Conservation (phyloP, 1,140 invertebrate species). For the Pissodes strobi region DNA sequence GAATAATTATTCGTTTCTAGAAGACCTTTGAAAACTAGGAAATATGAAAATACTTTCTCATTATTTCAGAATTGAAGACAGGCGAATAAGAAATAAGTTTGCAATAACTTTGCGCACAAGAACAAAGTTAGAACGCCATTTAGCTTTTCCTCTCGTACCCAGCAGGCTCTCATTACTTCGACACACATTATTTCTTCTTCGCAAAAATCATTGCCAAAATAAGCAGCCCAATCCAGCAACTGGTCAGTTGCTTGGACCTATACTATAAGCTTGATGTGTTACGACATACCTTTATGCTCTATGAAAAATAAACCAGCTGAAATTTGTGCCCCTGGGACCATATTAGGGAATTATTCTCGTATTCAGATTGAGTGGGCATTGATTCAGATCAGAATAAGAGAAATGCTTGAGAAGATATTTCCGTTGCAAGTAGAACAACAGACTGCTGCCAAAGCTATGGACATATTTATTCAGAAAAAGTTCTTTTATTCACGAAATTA, state of each 20-base stretch:
- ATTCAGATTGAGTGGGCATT: too few species aligned
- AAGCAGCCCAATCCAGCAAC: slow-evolving; percentile 24
- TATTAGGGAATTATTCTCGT: slow-evolving; percentile 2
- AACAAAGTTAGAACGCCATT: background rate
- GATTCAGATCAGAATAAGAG: too few species aligned
- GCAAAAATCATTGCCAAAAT: slow-evolving; percentile 28
- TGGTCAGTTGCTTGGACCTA: slow-evolving; percentile 3
- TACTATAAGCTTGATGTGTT: slow-evolving; percentile 23
- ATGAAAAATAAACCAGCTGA: slow-evolving; percentile 39
- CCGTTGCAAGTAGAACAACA: too few species aligned
- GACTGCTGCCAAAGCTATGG: too few species aligned
- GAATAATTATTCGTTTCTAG: too few species aligned
- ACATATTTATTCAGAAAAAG: too few species aligned
- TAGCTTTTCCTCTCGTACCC: background rate
- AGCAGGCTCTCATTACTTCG: slow-evolving; percentile 30
- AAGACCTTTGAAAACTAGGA: too few species aligned
- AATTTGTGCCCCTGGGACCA: background rate
- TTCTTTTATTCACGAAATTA: too few species aligned
- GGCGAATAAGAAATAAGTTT: background rate
- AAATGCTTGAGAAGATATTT: too few species aligned
- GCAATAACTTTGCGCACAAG: slow-evolving; percentile 9
- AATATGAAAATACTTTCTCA: too few species aligned
- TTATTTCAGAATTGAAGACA: too few species aligned
- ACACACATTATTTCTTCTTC: slow-evolving; percentile 22
- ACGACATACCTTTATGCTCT: slow-evolving; percentile 32